phyloP scores from a whole-genome alignment of 1,140 invertebrate species.

The Drosophila setifemur region DNA sequence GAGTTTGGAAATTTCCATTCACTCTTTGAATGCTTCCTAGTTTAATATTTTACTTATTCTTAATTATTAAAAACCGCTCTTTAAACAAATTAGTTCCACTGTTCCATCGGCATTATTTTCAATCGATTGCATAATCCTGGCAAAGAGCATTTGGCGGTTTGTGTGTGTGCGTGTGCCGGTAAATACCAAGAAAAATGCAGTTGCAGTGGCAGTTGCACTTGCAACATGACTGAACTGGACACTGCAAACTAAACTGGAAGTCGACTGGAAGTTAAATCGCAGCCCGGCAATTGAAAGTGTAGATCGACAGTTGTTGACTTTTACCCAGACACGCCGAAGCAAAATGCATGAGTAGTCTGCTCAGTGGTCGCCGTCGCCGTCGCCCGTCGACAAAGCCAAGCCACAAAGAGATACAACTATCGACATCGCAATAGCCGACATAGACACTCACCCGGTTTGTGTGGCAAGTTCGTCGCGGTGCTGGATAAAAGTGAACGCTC shows the following conservation, averaged over 20 bases:
- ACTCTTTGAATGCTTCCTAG: no score
- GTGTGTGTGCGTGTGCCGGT: constrained; percentile 13
- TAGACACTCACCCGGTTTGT: constrained; percentile 67
- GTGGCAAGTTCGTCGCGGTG: constrained; percentile 70
- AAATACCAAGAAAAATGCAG: constrained; percentile 29
- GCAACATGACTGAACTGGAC: constrained; percentile 58
- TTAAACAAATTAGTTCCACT: constrained; percentile 6
- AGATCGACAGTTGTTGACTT: constrained; percentile 54
- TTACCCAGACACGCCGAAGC: constrained; percentile 42
- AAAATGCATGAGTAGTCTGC: constrained; percentile 21
- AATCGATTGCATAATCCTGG: constrained; percentile 47
- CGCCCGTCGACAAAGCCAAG: no score
- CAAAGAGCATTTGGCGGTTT: constrained; percentile 27
- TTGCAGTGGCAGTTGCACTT: constrained; percentile 68
- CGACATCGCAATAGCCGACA: constrained; percentile 45
- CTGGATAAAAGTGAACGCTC: constrained; percentile 68
- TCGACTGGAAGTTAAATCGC: background rate
- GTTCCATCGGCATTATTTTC: constrained; percentile 10
- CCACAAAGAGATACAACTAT: background rate
- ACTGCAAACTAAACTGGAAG: background rate
- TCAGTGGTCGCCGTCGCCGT: constrained; percentile 26
- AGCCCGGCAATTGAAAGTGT: constrained; percentile 61
- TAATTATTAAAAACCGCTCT: no score
- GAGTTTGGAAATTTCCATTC: no score
- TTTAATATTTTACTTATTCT: no score